Conservation (phyloP, 2,797 vertebrate species). For the Acipenser oxyrinchus region DNA sequence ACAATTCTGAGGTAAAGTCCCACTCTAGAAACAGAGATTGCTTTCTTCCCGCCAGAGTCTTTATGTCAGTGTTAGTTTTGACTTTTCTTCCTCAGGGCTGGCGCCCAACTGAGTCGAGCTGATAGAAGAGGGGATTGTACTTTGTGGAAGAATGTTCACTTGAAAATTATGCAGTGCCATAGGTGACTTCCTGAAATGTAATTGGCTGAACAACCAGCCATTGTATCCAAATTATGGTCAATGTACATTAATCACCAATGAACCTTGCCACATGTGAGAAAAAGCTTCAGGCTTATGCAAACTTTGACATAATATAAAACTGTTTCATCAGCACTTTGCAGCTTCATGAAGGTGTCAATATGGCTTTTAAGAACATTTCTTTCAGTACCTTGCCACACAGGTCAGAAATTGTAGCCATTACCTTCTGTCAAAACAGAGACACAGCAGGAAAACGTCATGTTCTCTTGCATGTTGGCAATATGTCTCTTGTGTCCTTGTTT, state of each 20-base stretch:
- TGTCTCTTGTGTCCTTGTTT: too few species aligned
- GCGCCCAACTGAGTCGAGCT: conserved; percentile 25
- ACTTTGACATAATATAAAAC: too few species aligned
- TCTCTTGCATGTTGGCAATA: too few species aligned
- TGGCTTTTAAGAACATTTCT: too few species aligned
- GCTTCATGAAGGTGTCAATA: too few species aligned
- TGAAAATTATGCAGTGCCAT: conserved; percentile 42
- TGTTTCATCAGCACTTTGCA: too few species aligned
- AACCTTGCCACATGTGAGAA: conserved; percentile 52
- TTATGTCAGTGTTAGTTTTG: conserved; percentile 46
- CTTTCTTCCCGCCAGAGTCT: conserved; percentile 47
- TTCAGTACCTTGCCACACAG: too few species aligned
- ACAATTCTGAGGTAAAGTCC: conserved; percentile 13
- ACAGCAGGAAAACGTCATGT: too few species aligned
- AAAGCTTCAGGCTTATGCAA: conserved; percentile 19
- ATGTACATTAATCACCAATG: conserved; percentile 50
- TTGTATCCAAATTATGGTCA: conserved; percentile 37
- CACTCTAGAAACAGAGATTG: conserved; percentile 37
- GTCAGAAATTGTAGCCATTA: too few species aligned
- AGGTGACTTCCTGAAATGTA: conserved; percentile 53
- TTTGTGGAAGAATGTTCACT: conserved; percentile 23
- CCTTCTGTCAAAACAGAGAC: too few species aligned
- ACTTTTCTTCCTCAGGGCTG: conserved; percentile 34
- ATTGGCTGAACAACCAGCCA: conserved; percentile 49
- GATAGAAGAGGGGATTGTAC: conserved; percentile 37